Percentiles rank a stretch among this genome's conserved stretches.
phyloP scores from a whole-genome alignment of 2,113 vertebrate genomes.

The Microcebus griseorufus region DNA sequence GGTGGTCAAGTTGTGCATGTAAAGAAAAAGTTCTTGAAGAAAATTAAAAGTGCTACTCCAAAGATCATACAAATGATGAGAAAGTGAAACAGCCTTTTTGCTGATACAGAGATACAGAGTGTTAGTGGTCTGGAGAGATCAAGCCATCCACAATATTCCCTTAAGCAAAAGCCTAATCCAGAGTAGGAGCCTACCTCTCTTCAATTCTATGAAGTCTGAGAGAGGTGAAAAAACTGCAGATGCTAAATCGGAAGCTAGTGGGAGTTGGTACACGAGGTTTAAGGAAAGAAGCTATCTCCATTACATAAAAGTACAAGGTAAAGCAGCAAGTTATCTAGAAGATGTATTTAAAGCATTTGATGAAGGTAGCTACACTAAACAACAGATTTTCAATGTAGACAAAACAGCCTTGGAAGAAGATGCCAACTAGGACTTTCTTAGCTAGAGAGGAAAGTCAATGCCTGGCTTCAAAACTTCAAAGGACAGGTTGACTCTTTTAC shows the following conservation, averaged over 20 bases:
- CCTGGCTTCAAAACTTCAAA: neutral
- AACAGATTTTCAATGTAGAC: neutral
- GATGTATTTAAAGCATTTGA: neutral
- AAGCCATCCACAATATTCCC: neutral
- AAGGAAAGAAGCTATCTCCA: neutral
- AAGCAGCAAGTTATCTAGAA: neutral
- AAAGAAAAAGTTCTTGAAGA: neutral
- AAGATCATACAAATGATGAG: neutral
- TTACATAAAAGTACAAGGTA: neutral
- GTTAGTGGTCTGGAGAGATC: neutral
- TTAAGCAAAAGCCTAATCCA: neutral
- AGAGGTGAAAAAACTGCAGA: neutral
- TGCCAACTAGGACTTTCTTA: neutral
- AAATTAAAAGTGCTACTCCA: neutral
- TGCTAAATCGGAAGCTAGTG: neutral
- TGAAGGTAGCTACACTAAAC: neutral
- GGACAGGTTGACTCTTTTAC: neutral
- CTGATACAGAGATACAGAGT: neutral
- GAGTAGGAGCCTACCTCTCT: neutral
- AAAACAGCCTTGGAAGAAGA: neutral
- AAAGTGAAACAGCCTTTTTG: neutral
- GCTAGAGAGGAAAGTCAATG: neutral
- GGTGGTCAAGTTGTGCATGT: neutral
- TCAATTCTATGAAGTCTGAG: neutral
- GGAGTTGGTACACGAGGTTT: neutral